phyloP scores from a whole-genome alignment of 2,888 invertebrate species.

The Syrphus vitripennis region DNA sequence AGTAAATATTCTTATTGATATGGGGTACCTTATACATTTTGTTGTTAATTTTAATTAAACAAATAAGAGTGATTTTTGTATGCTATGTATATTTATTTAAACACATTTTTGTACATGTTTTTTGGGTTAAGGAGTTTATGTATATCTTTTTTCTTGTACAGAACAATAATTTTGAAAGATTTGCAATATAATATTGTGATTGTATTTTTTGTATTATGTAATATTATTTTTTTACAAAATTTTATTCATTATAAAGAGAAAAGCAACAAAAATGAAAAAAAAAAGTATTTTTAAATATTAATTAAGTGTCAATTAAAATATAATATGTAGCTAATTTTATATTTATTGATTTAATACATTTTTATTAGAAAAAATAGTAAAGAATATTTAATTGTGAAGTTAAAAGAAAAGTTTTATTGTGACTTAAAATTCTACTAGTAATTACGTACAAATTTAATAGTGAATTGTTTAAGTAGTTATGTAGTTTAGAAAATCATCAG shows the following conservation, averaged over 20 bases:
- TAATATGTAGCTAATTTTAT: conserved; percentile 56
- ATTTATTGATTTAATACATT: conserved; percentile 35
- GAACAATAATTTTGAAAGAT: conserved; percentile 5
- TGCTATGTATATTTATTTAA: conserved; percentile 51
- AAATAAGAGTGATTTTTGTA: conserved; percentile 44
- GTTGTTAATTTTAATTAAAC: conserved; percentile 29
- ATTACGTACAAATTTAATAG: conserved; percentile 5
- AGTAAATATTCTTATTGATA: conserved; percentile 44
- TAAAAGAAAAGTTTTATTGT: conserved; percentile 3
- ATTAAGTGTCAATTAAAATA: conserved; percentile 61
- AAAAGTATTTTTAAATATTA: conserved; percentile 16
- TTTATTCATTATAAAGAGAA: conserved; percentile 2
- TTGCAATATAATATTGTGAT: conserved; percentile 25
- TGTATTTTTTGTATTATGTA: background rate
- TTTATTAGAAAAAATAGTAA: background rate
- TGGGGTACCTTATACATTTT: background rate
- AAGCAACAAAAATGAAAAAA: background rate
- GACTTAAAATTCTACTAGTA: conserved; percentile 5
- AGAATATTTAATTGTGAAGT: background rate
- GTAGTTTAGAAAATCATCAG: conserved; percentile 7
- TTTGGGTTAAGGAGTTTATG: conserved; percentile 35
- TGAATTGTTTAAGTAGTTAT: conserved; percentile 19
- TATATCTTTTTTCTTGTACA: conserved; percentile 45
- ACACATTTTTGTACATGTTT: conserved; percentile 28
- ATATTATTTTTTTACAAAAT: conserved; percentile 35